Conservation (phyloP, 2,888 invertebrate species). For the Hemithea aestivaria region DNA sequence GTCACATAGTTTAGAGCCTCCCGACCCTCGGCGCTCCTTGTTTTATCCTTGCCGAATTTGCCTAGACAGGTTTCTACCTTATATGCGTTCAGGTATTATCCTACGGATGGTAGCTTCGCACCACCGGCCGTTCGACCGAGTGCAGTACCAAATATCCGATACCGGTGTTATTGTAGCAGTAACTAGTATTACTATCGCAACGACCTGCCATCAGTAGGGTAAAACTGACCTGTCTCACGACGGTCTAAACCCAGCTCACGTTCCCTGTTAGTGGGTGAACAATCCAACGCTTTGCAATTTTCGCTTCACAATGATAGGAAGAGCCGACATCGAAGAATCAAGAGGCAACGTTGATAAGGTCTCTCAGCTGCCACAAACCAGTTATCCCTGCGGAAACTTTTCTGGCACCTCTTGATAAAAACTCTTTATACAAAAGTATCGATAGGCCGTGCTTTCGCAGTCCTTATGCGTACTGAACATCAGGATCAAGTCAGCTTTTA, state of each 20-base stretch:
- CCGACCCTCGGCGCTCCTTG: constrained; percentile 59
- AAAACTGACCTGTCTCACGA: constrained; percentile 82
- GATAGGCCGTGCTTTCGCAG: constrained; percentile 83
- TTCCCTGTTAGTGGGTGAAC: constrained; percentile 84
- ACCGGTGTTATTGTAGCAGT: constrained; percentile 41
- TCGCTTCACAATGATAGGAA: constrained; percentile 87
- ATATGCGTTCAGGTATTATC: constrained; percentile 78
- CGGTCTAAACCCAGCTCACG: constrained; percentile 83
- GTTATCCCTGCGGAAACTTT: constrained; percentile 86
- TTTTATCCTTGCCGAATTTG: constrained; percentile 46
- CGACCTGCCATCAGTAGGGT: constrained; percentile 77
- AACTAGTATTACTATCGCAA: constrained; percentile 77
- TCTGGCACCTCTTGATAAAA: constrained; percentile 83
- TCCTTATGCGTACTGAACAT: constrained; percentile 82
- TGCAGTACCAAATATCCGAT: constrained; percentile 72
- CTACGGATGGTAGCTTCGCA: constrained; percentile 73
- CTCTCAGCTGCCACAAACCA: constrained; percentile 83
- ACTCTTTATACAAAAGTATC: constrained; percentile 80
- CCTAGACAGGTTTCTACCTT: constrained; percentile 68
- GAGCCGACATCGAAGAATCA: constrained; percentile 87
- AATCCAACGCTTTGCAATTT: constrained; percentile 86
- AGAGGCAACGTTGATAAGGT: constrained; percentile 83
- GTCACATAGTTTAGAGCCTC: constrained; percentile 70
- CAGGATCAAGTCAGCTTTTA: constrained; percentile 83
- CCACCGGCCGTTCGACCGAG: constrained; percentile 65